Evolutionary conservation across 1,140 invertebrate species (phyloP), one percentile per base, ranked within the genome.

Genomic region (Brachystomella parvula): DNA sequence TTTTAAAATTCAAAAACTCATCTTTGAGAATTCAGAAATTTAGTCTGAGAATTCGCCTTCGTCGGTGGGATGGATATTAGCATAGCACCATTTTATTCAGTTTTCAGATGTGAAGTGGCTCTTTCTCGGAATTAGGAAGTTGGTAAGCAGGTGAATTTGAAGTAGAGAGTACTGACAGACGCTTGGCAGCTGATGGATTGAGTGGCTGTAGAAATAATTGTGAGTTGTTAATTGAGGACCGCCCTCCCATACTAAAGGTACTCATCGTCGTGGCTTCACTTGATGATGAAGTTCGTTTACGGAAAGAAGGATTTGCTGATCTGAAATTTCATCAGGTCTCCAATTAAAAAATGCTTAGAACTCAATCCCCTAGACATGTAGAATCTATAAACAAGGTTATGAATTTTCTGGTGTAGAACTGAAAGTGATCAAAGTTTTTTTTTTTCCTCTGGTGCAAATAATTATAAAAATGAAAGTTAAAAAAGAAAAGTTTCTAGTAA

Each of bases 181-280:
- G 26, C 3, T 30, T 31, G 3, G 26, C 12, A 32, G 12, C 30
- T 59, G 24, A 12, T 44, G 9, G 9, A 44, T 44, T 44, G 39
- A 12, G 39, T 9, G 39, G 9, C 39, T n/a, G n/a, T 9, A 44
- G 39, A 12, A n/a, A 44, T 9, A 9, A 9, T 9, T n/a, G 9
- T 9, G 9, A 9, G 39, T n/a, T n/a, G 39, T n/a, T n/a, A n/a
- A 9, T 44, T 12, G 9, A 9, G 39, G 9, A 12, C 9, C n/a
- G 39, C 39, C 39, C 39, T 9, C 9, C 9, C n/a, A 9, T n/a
- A 44, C 39, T 44, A n/a, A 30, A 29, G 3, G 30, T 30, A 31
- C 57, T 59, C 57, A 32, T 59, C 24, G 57, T 59, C 15, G 57
- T 59, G 30, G 29, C 30, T 59, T 59, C 57, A 31, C 57, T 59